Percentiles rank a stretch among this genome's conserved stretches.
Evolutionary conservation across 2,888 invertebrate genomes (phyloP).

Genomic region (Eupithecia dodoneata): DNA sequence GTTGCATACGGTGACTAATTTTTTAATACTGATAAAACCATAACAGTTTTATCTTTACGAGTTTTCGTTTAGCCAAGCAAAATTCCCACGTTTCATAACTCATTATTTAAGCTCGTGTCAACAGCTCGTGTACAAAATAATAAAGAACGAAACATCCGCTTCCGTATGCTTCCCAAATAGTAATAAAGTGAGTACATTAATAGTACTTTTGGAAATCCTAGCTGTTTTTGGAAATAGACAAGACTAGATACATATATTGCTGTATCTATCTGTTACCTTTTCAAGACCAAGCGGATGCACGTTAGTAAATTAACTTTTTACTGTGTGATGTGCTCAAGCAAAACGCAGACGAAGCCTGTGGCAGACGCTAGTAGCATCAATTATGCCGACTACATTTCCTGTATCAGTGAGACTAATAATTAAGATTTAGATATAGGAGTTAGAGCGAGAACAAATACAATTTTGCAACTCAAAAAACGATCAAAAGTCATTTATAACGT

Average conservation of each 20-base stretch:
- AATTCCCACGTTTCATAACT: conserved; percentile 9
- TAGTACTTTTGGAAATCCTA: neutral
- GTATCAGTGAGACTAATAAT: neutral
- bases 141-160: conserved; percentile 16
- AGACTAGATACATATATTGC: neutral
- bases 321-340: neutral
- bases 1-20: conserved; percentile 23
- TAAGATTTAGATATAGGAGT: neutral
- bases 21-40: conserved; percentile 24
- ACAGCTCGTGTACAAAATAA: conserved; percentile 12
- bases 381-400: neutral
- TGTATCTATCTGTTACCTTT: neutral
- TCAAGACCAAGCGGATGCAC: neutral
- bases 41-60: conserved; percentile 25
- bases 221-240: neutral
- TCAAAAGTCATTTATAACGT: neutral
- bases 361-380: neutral
- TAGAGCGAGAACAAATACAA: neutral
- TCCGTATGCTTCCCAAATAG: neutral
- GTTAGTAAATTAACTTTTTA: neutral
- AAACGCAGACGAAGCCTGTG: neutral
- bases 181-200: neutral
- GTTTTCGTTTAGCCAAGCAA: conserved; percentile 18
- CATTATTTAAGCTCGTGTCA: conserved; percentile 40
- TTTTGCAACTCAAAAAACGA: neutral